Conservation (phyloP, 2,888 invertebrate species). For the Heteromurus nitidus region DNA sequence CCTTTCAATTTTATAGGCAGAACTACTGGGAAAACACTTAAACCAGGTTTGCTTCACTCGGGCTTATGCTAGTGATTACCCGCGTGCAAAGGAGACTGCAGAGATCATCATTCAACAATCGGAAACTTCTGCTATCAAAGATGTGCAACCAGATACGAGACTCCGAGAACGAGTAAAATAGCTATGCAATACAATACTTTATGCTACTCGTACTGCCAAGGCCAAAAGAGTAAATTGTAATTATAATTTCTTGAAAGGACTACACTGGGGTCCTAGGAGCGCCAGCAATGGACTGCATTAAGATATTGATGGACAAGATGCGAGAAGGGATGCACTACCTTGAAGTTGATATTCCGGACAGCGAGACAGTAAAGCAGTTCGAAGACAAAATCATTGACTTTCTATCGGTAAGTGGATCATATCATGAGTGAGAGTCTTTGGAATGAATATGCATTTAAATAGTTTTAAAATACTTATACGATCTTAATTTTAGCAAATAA, state of each 20-base stretch:
- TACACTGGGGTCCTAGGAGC: slow-evolving; percentile 13
- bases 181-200: not conserved
- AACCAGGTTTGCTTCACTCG: slow-evolving; percentile 27
- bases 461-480: not conserved
- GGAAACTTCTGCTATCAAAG: not conserved
- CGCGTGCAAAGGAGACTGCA: slow-evolving; percentile 34
- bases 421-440: not conserved
- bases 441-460: not conserved
- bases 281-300: not conserved
- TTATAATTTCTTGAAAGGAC: slow-evolving; percentile 4
- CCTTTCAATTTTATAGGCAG: slow-evolving; percentile 34
- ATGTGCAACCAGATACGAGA: slow-evolving; percentile 6
- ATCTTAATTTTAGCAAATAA: slow-evolving; percentile 22
- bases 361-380: slow-evolving; percentile 27
- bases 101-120: slow-evolving; percentile 32
- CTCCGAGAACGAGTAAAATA: slow-evolving; percentile 35
- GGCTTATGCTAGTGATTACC: slow-evolving; percentile 46
- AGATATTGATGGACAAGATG: slow-evolving; percentile 2
- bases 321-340: slow-evolving; percentile 13
- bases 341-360: slow-evolving; percentile 21
- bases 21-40: slow-evolving; percentile 21
- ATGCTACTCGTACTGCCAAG: not conserved
- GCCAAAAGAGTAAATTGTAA: not conserved
- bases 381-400: slow-evolving; percentile 35
- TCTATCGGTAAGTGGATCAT: slow-evolving; percentile 16